Evolutionary conservation across 2,888 invertebrate genomes (phyloP), one percentile per base, ranked within the genome.

Genomic region (Tricholauxania praeusta): DNA sequence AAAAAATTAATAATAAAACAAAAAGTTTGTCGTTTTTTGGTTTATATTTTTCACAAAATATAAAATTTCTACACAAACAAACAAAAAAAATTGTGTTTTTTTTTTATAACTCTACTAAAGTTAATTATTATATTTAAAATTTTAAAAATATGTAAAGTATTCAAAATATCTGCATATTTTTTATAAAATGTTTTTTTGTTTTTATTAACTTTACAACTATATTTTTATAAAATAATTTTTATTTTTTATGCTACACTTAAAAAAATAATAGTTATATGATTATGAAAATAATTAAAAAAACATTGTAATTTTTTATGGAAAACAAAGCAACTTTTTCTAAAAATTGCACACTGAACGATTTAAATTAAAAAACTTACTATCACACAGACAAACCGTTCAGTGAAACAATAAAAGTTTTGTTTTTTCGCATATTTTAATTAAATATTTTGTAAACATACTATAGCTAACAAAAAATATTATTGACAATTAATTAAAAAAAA

Each of bases 301-400:
- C 57, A 52, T 66, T 53, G 55, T 55, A 57, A 69, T 69, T 51
- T 3, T 52, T 60, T 60, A 52, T 32, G 17, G 28, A 69, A 49
- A 51, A 60, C 52, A 65, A 49, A 65, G 15, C 6, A 22, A n/a
- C 12, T 28, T 69, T 60, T 4, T 32, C 32, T 28, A 28, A 15
- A 22, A 60, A 28, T 52, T 52, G 47, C 22, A n/a, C 32, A 47
- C 70, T 65, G 75, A 77, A 79, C 81, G 82, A 81, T 75, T 83
- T 82, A 79, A 85, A 84, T 85, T 83, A 87, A 84, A 87, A 70
- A 86, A 87, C 87, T 87, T 70, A 87, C 86, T 87, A 87, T 87
- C 87, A 87, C 87, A 87, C 87, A 87, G 87, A 85, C 85, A 84
- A 87, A 82, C 81, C 85, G 82, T 73, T 79, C 78, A 73, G 22